Base-by-base conservation (phyloP, 2,113 vertebrate genomes). In the Lanius ludovicianus region DNA sequence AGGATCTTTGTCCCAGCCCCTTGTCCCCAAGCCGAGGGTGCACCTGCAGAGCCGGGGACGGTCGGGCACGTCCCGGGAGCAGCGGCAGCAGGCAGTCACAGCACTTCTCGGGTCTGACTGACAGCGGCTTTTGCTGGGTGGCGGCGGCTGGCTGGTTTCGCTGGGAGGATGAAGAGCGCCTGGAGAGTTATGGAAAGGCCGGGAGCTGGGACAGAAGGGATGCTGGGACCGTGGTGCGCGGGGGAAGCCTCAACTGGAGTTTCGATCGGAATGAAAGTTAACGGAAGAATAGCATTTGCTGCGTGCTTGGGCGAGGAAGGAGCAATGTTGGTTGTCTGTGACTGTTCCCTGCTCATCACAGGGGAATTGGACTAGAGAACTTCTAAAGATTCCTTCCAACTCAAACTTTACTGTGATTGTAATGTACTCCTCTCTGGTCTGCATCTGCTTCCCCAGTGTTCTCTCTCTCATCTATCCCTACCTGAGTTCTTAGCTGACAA, bases 201-300 rank as follows among this genome's bases (percentile, higher is more conserved):
- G 6, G 33, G 23, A 46, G 15, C 3, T n/a, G 50, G n/a, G 42
- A 23, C 7, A 1, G 25, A 6, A n/a, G 71, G n/a, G n/a, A 6
- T 9, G 15, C 3, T 31, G n/a, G 15, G 24, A 15, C 20, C 2
- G 0, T 27, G 20, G 28, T 5, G 52, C 3, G 0, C 1, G 1
- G 4, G 18, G 18, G 24, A 55, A 41, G 18, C 30, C 6, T 41
- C 11, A 7, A 0, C 1, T 50, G 42, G 47, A n/a, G 53, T 46
- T 69, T 8, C 8, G 15, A 13, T 16, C 8, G 24, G 13, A n/a
- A 16, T 15, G 23, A 1, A 10, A 42, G 21, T 15, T n/a, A 39
- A 6, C 7, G 15, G 35, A 15, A 39, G 64, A n/a, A 15, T 1
- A 37, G 52, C 5, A 1, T 44, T 73, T 39, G 23, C 56, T 52